Evolutionary conservation across 2,888 invertebrate genomes (phyloP).

Genomic region (Sesia apiformis): DNA sequence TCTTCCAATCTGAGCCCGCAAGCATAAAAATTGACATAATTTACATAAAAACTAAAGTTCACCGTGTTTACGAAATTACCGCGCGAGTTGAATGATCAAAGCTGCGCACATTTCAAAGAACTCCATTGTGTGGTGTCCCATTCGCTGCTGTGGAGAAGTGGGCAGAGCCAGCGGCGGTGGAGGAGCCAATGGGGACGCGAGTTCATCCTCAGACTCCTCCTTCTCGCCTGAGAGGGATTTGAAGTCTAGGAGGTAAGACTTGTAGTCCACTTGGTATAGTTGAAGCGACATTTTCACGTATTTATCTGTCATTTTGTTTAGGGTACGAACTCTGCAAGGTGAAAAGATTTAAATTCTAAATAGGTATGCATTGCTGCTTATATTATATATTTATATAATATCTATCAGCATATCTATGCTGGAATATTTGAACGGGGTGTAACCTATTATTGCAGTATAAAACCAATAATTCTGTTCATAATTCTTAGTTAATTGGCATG

Average conservation of each 20-base stretch:
- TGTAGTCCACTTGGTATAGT: slow-evolving; percentile 98
- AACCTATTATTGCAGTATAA: too few species aligned
- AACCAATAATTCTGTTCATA: too few species aligned
- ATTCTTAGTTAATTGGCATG: too few species aligned
- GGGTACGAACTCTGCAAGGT: slow-evolving; percentile 84
- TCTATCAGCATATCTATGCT: neutral
- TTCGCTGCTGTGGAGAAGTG: slow-evolving; percentile 31
- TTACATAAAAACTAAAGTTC: neutral
- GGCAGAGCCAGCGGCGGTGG: slow-evolving; percentile 24
- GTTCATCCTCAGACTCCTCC: slow-evolving; percentile 66
- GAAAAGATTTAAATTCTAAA: too few species aligned
- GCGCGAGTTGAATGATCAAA: slow-evolving; percentile 96
- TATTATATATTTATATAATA: neutral
- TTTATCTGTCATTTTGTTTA: slow-evolving; percentile 87
- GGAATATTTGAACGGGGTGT: neutral
- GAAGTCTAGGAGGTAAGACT: slow-evolving; percentile 97
- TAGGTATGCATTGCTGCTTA: too few species aligned
- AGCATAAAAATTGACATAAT: too few species aligned
- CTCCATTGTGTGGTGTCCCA: slow-evolving; percentile 97
- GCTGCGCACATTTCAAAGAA: slow-evolving; percentile 99
- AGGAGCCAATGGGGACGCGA: slow-evolving; percentile 29
- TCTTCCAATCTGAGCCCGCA: too few species aligned
- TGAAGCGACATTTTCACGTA: slow-evolving; percentile 98
- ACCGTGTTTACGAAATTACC: slow-evolving; percentile 64
- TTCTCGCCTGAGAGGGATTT: slow-evolving; percentile 92